A percentile compares a stretch with the other conserved stretches of the same genome.
These are phyloP conservation scores for Masnerella sp. DNA, from an alignment of 2,888 invertebrate species.

Conservation along the genomic window DNA sequence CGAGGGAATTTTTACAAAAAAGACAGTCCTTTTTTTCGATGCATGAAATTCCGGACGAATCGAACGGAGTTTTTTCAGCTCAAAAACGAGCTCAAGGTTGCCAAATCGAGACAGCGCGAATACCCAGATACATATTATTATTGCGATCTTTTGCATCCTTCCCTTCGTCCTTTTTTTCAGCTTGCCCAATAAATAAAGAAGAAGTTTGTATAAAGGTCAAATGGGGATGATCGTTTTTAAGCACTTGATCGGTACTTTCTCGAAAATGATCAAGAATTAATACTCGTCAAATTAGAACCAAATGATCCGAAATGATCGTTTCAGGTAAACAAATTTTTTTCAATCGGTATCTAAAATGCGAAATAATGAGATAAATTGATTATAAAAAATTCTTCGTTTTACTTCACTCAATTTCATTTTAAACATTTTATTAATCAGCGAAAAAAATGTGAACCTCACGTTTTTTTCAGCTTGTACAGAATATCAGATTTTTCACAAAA, in stretches of 20 bases:
- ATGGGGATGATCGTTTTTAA: conserved; percentile 43
- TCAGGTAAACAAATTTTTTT: conserved; percentile 15
- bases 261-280: conserved; percentile 35
- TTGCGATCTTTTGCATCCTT: conserved; percentile 35
- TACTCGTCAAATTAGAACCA: conserved; percentile 34
- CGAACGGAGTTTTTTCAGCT: conserved; percentile 48
- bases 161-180: conserved; percentile 42
- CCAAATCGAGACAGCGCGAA: conserved; percentile 69
- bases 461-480: too few species aligned
- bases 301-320: conserved; percentile 24
- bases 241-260: conserved; percentile 43
- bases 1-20: conserved; percentile 28
- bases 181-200: conserved; percentile 47
- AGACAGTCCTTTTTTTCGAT: conserved; percentile 13
- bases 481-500: too few species aligned
- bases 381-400: too few species aligned
- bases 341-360: too few species aligned
- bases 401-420: too few species aligned
- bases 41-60: conserved; percentile 25
- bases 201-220: conserved; percentile 49
- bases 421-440: background rate
- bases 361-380: too few species aligned
- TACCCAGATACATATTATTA: conserved; percentile 75
- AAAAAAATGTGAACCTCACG: too few species aligned
- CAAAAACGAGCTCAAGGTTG: conserved; percentile 74